Evolutionary conservation across 2,113 vertebrate genomes (phyloP).

Genomic region (Marcusenius ussheri): DNA sequence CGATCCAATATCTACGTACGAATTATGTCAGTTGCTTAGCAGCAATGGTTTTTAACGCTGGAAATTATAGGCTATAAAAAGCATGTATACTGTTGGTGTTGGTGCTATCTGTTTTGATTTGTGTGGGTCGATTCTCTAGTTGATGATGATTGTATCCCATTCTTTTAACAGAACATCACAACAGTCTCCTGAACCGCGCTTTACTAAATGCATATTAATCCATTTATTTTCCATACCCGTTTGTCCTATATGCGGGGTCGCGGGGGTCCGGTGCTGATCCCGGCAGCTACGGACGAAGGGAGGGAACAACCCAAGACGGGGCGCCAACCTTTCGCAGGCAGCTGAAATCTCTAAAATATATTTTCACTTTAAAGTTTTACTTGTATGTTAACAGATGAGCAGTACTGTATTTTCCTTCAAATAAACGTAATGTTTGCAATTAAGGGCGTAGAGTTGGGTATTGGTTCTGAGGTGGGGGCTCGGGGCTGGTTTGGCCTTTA

Average conservation of each 20-base stretch:
- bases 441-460: neutral
- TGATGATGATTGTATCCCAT: neutral
- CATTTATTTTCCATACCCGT: neutral
- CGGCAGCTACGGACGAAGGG: neutral
- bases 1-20: neutral
- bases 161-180: neutral
- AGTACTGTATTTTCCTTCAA: neutral
- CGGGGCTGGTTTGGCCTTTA: neutral
- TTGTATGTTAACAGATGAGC: neutral
- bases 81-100: neutral
- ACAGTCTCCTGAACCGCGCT: neutral
- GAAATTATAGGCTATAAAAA: neutral
- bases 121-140: neutral
- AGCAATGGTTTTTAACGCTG: neutral
- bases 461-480: neutral
- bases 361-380: neutral
- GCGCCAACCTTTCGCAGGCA: neutral
- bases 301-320: neutral
- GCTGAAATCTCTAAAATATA: neutral
- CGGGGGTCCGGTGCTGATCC: neutral
- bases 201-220: neutral
- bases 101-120: neutral
- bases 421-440: neutral
- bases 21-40: neutral
- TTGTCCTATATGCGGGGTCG: neutral